Conservation (phyloP, 2,888 invertebrate genomes). For the Sesia bembeciformis region DNA sequence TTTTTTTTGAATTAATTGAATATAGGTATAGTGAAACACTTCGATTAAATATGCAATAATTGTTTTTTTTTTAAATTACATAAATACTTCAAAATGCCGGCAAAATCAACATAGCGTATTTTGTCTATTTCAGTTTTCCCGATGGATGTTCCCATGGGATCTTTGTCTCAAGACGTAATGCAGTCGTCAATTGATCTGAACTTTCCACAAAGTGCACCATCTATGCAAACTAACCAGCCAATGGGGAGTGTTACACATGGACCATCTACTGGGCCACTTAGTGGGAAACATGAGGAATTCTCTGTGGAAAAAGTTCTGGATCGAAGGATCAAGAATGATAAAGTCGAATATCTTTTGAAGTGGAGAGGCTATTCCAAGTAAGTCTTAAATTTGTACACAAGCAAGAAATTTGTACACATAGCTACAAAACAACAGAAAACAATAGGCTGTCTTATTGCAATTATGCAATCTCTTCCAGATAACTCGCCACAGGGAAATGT, state of each 20-base stretch:
- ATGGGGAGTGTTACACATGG: neutral
- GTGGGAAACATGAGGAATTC: slow-evolving; percentile 77
- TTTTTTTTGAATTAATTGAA: no score
- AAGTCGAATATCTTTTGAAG: slow-evolving; percentile 78
- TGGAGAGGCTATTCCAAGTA: slow-evolving; percentile 81
- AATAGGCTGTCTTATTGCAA: no score
- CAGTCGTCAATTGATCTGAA: slow-evolving; percentile 3
- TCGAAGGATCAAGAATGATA: slow-evolving; percentile 79
- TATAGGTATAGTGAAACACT: no score
- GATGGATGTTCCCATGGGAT: slow-evolving; percentile 25
- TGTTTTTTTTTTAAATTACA: no score
- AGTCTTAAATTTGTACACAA: slow-evolving; percentile 18
- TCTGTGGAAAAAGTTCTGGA: slow-evolving; percentile 85
- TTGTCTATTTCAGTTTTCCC: neutral
- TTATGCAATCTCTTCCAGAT: no score
- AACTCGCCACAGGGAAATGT: no score
- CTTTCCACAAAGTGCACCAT: slow-evolving; percentile 2
- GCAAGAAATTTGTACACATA: neutral
- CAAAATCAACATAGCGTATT: no score
- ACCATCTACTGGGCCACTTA: slow-evolving; percentile 19
- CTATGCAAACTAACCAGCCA: slow-evolving; percentile 17
- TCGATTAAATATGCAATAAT: no score
- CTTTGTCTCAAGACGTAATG: slow-evolving; percentile 16
- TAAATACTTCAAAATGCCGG: no score
- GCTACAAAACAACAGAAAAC: no score